Evolutionary conservation across 2,888 invertebrate genomes (phyloP).

Genomic region (Epinotia brunnichana): DNA sequence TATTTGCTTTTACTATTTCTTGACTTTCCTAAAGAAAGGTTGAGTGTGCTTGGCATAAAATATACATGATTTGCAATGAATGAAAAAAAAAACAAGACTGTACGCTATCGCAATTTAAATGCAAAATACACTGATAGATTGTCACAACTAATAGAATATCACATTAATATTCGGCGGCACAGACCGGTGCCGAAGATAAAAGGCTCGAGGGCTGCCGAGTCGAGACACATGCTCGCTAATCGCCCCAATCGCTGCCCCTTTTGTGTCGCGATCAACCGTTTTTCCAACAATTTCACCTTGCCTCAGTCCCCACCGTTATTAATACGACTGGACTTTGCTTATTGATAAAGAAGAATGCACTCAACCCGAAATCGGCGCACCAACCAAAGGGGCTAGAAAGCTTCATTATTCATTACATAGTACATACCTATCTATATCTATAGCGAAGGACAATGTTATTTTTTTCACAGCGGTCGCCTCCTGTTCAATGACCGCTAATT

Average conservation of each 20-base stretch:
- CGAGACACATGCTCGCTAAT: conserved; percentile 62
- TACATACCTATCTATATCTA: conserved; percentile 16
- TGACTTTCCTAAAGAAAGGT: not conserved
- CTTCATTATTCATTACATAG: conserved; percentile 11
- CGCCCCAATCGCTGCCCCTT: conserved; percentile 48
- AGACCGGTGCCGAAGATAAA: conserved; percentile 67
- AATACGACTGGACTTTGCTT: conserved; percentile 41
- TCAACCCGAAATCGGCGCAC: conserved; percentile 35
- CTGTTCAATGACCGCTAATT: conserved; percentile 73
- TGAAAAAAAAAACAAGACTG: not conserved
- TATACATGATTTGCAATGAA: not conserved
- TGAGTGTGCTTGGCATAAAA: not conserved
- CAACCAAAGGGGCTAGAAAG: conserved; percentile 20
- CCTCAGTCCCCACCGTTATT: conserved; percentile 37
- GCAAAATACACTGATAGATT: not conserved
- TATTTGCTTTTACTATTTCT: conserved; percentile 7
- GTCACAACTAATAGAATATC: conserved; percentile 12
- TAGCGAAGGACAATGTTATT: conserved; percentile 56
- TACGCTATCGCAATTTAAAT: not conserved
- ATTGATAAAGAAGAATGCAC: conserved; percentile 44
- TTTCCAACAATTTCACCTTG: conserved; percentile 46
- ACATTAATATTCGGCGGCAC: conserved; percentile 61
- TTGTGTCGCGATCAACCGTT: conserved; percentile 56
- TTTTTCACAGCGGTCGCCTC: conserved; percentile 58
- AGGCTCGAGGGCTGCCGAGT: conserved; percentile 62